These are phyloP conservation scores for Seriola aureovittata DNA, from an alignment of 2,113 vertebrate species.

Conservation along the genomic window DNA sequence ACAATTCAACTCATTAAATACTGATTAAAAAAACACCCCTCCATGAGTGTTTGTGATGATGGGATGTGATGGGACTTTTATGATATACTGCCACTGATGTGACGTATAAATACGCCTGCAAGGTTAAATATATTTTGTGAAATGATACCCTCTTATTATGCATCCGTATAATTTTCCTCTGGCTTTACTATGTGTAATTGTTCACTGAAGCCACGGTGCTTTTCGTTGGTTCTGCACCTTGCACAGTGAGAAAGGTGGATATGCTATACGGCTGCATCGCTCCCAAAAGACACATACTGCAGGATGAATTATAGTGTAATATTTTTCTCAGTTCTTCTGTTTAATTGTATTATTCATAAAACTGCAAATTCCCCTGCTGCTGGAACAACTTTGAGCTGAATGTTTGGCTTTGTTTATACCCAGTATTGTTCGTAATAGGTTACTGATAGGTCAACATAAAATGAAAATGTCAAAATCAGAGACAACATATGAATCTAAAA, in stretches of 20 bases:
- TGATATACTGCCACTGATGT: conserved; percentile 13
- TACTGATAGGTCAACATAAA: background rate
- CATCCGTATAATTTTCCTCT: conserved; percentile 22
- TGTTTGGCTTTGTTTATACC: background rate
- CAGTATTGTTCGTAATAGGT: background rate
- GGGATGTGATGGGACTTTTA: conserved; percentile 22
- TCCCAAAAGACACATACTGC: conserved; percentile 17
- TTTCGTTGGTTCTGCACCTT: conserved; percentile 19
- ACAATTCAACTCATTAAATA: conserved; percentile 13
- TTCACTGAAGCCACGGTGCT: conserved; percentile 3
- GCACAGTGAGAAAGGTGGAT: conserved; percentile 29
- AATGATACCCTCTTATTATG: conserved; percentile 34
- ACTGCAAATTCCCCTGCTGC: background rate
- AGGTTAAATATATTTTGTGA: conserved; percentile 29
- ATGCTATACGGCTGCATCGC: background rate
- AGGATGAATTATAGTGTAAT: background rate
- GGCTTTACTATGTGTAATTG: conserved; percentile 8
- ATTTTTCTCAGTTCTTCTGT: conserved; percentile 18
- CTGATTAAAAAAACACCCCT: background rate
- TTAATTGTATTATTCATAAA: conserved; percentile 34
- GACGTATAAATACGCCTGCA: conserved; percentile 22
- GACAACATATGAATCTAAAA: conserved; percentile 18
- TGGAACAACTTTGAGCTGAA: background rate
- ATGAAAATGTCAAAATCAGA: conserved; percentile 6
- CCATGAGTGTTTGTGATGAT: conserved; percentile 19